Percentiles rank a stretch among this genome's conserved stretches.
phyloP scores from a whole-genome alignment of 2,888 invertebrate species.

The Drosophila peninsularis region DNA sequence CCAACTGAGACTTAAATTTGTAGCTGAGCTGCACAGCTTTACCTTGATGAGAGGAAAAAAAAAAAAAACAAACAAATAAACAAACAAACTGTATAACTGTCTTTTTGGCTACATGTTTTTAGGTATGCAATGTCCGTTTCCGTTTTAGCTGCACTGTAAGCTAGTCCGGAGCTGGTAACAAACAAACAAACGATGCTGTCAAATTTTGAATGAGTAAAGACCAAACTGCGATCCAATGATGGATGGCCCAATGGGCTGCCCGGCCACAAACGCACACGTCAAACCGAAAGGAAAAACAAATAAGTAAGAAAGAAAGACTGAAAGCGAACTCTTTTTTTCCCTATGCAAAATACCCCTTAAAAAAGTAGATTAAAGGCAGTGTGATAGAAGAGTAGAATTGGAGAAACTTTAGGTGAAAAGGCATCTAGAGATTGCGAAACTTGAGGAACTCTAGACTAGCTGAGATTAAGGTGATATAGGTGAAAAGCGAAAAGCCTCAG shows the following conservation, averaged over 20 bases:
- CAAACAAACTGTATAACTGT: background rate
- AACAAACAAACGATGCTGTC: conserved; percentile 79
- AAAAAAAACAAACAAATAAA: too few species aligned
- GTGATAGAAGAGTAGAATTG: background rate
- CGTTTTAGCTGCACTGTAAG: conserved; percentile 50
- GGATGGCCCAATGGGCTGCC: conserved; percentile 64
- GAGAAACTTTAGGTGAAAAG: background rate
- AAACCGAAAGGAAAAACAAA: conserved; percentile 11
- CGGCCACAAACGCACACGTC: conserved; percentile 33
- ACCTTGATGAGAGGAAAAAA: too few species aligned
- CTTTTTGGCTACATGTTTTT: conserved; percentile 14
- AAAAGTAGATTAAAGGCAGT: background rate
- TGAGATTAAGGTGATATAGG: background rate
- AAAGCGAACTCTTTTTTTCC: conserved; percentile 39
- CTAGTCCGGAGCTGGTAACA: conserved; percentile 19
- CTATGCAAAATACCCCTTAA: background rate
- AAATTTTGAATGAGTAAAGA: conserved; percentile 81
- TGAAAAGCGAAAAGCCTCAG: background rate
- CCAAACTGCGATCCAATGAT: conserved; percentile 75
- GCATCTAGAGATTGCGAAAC: background rate
- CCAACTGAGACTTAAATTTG: background rate
- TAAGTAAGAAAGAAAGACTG: background rate
- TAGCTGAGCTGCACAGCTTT: background rate
- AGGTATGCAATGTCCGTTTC: conserved; percentile 67
- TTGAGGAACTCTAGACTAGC: too few species aligned